Base-by-base conservation (phyloP, 2,113 vertebrate genomes). In the Larimichthys crocea region DNA sequence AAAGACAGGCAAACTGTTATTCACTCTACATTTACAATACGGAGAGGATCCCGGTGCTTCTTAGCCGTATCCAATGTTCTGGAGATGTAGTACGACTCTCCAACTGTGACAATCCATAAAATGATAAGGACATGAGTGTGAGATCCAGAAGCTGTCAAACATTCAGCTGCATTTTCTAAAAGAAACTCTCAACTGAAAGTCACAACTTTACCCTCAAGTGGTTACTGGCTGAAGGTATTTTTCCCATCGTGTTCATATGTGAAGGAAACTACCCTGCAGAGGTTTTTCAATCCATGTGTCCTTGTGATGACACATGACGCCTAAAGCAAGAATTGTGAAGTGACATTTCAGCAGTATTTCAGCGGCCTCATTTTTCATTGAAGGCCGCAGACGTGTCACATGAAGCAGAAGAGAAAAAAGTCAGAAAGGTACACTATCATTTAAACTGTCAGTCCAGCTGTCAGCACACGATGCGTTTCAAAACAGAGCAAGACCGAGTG, bases 381-480 rank as follows among this genome's bases (percentile, higher is more conserved):
- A 31, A 68, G 80, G 82, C 80, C 12, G 67, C 66, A 31, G 88
- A 82, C 84, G 3, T 20, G 79, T 74, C 75, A 81, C 75, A 19
- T 50, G 31, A 83, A 74, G 84, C 78, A 69, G 73, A 63, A 67
- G 66, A 73, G 17, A 14, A 26, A 53, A 49, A 72, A 78, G 69
- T 79, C 69, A 74, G 72, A 87, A 84, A 88, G 62, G 79, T 76
- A 73, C 52, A 35, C 82, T 24, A 85, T 91, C 87, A 85, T 83
- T 93, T 87, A 90, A 86, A 81, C 5, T 84, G 87, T 89, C 86
- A 80, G 76, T 79, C 66, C 19, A 31, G 63, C 73, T 86, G 84
- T 83, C 80, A 74, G 74, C 11, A 4, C 29, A 12, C 61, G 74
- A 87, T 53, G 6, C 14, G 11, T 56, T 49, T 76, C 67, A 62